These are phyloP conservation scores for Boulengeromyrus knoepffleri DNA, from an alignment of 2,113 vertebrate genomes.

Conservation along the genomic window DNA sequence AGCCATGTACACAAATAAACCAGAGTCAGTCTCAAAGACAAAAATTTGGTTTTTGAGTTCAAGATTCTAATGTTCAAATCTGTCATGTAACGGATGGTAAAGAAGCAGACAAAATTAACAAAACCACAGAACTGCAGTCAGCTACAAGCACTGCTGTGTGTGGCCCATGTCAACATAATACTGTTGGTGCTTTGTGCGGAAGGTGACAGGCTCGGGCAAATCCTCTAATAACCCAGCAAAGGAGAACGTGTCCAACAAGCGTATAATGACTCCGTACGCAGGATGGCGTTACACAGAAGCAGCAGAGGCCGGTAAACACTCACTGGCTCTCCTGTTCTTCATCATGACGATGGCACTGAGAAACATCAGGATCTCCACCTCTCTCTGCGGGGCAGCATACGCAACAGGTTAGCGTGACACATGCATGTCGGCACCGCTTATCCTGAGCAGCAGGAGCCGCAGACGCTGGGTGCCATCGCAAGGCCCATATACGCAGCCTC, in stretches of 20 bases:
- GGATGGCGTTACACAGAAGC: not conserved
- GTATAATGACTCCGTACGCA: not conserved
- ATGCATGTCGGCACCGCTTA: not conserved
- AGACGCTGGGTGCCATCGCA: not conserved
- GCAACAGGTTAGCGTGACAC: not conserved
- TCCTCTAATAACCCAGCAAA: not conserved
- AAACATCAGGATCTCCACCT: constrained; percentile 96
- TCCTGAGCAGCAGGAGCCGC: not conserved
- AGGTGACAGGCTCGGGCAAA: not conserved
- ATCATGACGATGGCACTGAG: constrained; percentile 98
- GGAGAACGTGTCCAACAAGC: not conserved
- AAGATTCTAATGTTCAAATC: not conserved
- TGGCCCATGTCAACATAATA: not conserved
- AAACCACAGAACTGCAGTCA: not conserved
- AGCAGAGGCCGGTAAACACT: constrained; percentile 42
- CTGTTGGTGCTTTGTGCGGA: not conserved
- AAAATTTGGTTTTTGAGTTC: not conserved
- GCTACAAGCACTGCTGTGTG: not conserved
- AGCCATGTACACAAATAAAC: not conserved
- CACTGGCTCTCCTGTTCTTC: constrained; percentile 93
- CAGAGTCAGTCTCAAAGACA: not conserved
- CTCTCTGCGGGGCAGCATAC: constrained; percentile 62
- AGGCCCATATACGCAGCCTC: not conserved
- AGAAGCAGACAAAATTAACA: not conserved
- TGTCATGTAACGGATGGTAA: not conserved